phyloP scores from a whole-genome alignment of 1,140 invertebrate genomes.

The Ips nitidus region DNA sequence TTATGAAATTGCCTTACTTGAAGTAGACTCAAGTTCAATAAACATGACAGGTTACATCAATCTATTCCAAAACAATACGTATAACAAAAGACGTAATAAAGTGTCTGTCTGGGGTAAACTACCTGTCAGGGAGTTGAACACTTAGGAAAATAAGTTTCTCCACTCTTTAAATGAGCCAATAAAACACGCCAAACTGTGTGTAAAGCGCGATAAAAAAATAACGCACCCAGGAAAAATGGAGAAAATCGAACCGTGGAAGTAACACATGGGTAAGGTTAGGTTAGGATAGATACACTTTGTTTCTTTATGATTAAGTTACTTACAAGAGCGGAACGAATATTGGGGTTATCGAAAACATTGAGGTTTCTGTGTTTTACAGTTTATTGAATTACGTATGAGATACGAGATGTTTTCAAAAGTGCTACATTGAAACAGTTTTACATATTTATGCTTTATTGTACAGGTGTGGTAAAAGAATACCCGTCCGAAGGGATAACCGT shows the following conservation, averaged over 20 bases:
- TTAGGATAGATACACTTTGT: conserved; percentile 25
- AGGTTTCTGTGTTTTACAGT: no score
- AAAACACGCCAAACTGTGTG: conserved; percentile 31
- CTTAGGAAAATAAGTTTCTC: conserved; percentile 1
- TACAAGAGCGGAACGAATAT: conserved; percentile 15
- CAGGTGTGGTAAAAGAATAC: no score
- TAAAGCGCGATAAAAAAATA: conserved; percentile 32
- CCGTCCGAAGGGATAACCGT: no score
- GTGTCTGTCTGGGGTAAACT: neutral
- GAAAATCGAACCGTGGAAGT: conserved; percentile 25
- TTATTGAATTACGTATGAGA: no score
- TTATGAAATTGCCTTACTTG: no score
- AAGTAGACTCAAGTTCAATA: no score
- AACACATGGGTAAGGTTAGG: conserved; percentile 27
- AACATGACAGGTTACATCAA: neutral
- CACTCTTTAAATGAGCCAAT: conserved; percentile 20
- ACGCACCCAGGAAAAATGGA: conserved; percentile 24
- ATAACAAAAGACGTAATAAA: neutral
- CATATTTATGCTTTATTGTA: no score
- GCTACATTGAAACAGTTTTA: no score
- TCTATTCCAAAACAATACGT: neutral
- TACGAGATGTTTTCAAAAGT: no score
- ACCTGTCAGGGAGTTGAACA: neutral
- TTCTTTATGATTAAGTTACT: conserved; percentile 14
- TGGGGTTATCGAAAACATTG: neutral